phyloP scores from a whole-genome alignment of 2,113 vertebrate species.

The Saguinus imperator region DNA sequence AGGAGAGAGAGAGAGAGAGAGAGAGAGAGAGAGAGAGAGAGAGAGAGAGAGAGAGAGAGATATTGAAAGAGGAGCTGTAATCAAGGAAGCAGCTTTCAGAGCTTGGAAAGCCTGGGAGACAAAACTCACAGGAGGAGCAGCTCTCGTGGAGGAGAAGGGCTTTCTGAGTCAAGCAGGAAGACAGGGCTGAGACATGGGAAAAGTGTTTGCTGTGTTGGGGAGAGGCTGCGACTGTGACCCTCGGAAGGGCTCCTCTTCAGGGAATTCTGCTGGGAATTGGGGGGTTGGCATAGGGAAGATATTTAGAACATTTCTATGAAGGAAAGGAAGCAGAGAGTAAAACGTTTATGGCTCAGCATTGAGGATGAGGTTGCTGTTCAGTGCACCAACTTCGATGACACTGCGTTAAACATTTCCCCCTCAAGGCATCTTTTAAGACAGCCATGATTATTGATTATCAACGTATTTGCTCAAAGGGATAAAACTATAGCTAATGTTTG shows the following conservation, averaged over 20 bases:
- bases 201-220: background rate
- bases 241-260: background rate
- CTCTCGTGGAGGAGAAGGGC: no score
- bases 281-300: background rate
- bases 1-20: no score
- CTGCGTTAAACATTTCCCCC: background rate
- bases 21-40: no score
- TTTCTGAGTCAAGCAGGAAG: background rate
- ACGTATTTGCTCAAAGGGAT: conserved; percentile 32
- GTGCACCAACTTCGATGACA: background rate
- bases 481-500: background rate
- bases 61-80: background rate
- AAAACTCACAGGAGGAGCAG: background rate
- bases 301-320: background rate
- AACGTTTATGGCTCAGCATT: background rate
- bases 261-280: background rate
- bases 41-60: no score
- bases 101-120: background rate
- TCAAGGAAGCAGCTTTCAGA: background rate
- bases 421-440: background rate
- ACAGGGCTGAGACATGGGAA: rapidly evolving
- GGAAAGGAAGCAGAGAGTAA: background rate
- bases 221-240: background rate
- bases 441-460: background rate
- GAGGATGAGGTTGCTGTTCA: background rate